Evolutionary conservation across 2,113 vertebrate genomes (phyloP).

Genomic region (Vidua chalybeata): DNA sequence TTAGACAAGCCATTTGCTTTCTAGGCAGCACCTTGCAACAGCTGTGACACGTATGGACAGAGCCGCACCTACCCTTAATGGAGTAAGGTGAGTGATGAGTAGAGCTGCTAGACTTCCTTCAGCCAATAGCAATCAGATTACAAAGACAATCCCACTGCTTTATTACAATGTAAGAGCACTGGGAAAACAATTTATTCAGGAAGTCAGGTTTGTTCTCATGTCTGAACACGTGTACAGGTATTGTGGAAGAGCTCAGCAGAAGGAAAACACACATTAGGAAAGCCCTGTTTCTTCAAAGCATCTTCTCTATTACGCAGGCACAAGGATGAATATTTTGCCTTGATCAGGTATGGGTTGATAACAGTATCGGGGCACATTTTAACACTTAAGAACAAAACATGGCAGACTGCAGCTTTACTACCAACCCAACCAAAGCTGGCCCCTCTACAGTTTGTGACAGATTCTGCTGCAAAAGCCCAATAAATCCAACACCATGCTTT

Average conservation of each 20-base stretch:
- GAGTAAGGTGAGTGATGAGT: fast-evolving
- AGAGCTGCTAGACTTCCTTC: neutral
- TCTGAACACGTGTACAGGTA: neutral
- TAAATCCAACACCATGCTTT: neutral
- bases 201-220: neutral
- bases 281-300: neutral
- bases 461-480: neutral
- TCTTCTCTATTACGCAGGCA: neutral
- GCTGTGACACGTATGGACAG: neutral
- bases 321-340: neutral
- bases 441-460: neutral
- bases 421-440: neutral
- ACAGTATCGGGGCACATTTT: neutral
- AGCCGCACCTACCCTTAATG: neutral
- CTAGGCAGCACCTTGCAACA: neutral
- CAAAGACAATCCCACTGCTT: neutral
- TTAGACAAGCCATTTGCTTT: neutral
- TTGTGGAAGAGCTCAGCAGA: neutral
- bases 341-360: neutral
- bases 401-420: neutral
- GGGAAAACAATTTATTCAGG: neutral
- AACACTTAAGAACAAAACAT: neutral
- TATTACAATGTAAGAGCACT: neutral
- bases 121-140: neutral
- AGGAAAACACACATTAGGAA: neutral